Evolutionary conservation across 2,113 vertebrate genomes (phyloP).

Genomic region (Rattus norvegicus): DNA sequence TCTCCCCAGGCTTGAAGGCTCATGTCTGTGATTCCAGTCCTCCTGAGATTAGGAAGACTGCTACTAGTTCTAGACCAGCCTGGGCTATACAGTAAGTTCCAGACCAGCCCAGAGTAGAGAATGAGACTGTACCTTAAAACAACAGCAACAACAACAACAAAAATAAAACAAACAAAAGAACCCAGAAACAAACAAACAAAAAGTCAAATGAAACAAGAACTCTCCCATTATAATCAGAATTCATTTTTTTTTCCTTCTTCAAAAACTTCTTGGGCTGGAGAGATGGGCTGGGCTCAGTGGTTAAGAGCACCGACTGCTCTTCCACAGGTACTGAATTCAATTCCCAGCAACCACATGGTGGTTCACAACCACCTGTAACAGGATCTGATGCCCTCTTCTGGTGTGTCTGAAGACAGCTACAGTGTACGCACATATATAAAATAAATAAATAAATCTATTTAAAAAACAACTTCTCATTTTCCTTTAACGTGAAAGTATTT

Average conservation of each 20-base stretch:
- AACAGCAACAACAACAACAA: no score
- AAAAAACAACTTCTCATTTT: not conserved
- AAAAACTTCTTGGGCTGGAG: not conserved
- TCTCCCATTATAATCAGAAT: not conserved
- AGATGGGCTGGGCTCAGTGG: no score
- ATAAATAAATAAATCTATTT: no score
- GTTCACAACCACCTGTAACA: no score
- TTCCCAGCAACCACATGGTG: no score
- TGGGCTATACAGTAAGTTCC: not conserved
- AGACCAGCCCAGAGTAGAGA: not conserved
- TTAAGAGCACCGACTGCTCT: no score
- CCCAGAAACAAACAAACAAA: not conserved
- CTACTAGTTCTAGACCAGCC: not conserved
- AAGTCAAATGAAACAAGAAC: not conserved
- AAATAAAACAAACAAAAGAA: no score
- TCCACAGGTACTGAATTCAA: no score
- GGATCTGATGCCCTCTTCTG: no score
- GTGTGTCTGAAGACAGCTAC: no score
- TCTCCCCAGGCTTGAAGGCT: not conserved
- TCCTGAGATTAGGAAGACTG: not conserved
- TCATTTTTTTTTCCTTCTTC: not conserved
- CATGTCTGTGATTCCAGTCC: not conserved
- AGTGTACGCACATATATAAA: no score
- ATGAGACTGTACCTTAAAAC: not conserved
- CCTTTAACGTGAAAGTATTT: conserved; percentile 24